Percentiles rank a stretch among this genome's conserved stretches.
Evolutionary conservation across 2,888 invertebrate genomes (phyloP).

Genomic region (Cheiracanthium punctorium): DNA sequence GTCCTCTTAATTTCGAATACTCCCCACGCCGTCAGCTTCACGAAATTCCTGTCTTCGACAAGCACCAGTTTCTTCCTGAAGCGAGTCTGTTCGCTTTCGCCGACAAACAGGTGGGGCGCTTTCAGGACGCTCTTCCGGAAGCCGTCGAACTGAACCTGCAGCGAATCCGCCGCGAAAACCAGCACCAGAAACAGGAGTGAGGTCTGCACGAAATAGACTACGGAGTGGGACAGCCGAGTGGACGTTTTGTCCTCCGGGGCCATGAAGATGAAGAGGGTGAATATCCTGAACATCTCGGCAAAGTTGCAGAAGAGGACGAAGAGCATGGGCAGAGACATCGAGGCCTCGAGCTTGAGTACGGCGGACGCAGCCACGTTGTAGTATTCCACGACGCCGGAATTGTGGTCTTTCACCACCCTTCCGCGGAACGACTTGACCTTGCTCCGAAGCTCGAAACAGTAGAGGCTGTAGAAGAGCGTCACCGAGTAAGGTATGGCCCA

Average conservation of each 20-base stretch:
- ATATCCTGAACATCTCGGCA: constrained; percentile 26
- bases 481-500: constrained; percentile 37
- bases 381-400: not conserved
- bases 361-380: constrained; percentile 10
- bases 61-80: not conserved
- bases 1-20: constrained; percentile 49
- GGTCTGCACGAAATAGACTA: constrained; percentile 2
- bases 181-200: constrained; percentile 26
- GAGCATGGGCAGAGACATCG: constrained; percentile 20
- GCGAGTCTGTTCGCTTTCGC: not conserved
- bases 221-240: not conserved
- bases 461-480: constrained; percentile 43
- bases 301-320: constrained; percentile 40
- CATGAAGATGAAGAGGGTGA: not conserved
- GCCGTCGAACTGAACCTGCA: not conserved
- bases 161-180: constrained; percentile 22
- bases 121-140: not conserved
- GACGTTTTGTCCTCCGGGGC: too few species aligned
- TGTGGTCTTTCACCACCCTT: not conserved
- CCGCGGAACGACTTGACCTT: constrained; percentile 1
- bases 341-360: constrained; percentile 21
- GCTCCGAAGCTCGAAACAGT: constrained; percentile 22
- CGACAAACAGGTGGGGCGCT: not conserved
- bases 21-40: constrained; percentile 36
- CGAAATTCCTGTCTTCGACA: constrained; percentile 26